Conservation (phyloP, 2,113 vertebrate species). For the Terrapene triunguis region DNA sequence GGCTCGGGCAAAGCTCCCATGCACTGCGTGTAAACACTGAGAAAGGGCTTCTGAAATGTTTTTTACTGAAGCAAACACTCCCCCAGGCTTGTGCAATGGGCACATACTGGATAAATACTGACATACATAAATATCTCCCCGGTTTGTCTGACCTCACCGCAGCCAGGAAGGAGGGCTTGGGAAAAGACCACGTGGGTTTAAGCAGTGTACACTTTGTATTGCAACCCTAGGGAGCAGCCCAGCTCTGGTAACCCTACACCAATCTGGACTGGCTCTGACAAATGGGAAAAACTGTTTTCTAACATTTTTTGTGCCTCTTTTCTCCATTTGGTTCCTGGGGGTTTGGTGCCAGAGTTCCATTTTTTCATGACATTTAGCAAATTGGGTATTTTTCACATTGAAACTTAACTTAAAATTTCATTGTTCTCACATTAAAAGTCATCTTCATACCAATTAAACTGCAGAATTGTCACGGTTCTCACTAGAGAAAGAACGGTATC, state of each 20-base stretch:
- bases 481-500: constrained; percentile 28
- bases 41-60: no score
- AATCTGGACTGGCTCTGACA: not conserved
- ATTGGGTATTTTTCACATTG: not conserved
- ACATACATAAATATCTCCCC: accelerated
- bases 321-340: not conserved
- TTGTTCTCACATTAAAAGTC: not conserved
- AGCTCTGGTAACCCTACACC: not conserved
- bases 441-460: not conserved
- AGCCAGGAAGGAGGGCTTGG: not conserved
- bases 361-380: not conserved
- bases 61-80: not conserved
- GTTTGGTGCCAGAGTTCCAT: not conserved
- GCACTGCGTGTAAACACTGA: not conserved
- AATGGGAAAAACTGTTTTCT: not conserved
- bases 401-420: not conserved
- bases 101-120: not conserved
- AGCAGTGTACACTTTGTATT: not conserved
- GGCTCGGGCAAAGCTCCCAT: not conserved
- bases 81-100: not conserved
- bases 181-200: not conserved
- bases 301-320: not conserved
- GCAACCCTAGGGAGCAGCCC: not conserved
- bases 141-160: not conserved
- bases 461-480: constrained; percentile 21